Percentiles rank a stretch among this genome's conserved stretches.
These are phyloP conservation scores for Coecobrya sp. DNA, from an alignment of 2,888 invertebrate species.

Conservation along the genomic window DNA sequence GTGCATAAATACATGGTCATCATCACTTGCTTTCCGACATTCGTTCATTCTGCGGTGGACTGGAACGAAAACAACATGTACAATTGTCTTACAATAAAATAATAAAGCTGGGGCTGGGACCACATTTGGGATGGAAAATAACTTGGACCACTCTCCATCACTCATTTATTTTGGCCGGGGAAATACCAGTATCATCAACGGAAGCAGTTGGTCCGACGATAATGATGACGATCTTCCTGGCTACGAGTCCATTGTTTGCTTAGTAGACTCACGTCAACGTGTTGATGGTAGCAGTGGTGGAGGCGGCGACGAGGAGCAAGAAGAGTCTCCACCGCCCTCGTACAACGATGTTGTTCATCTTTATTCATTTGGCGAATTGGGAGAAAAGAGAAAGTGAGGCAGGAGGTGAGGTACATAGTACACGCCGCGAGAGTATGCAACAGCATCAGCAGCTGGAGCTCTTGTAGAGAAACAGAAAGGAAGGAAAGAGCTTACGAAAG, in stretches of 20 bases:
- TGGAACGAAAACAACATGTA: slow-evolving; percentile 36
- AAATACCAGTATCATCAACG: slow-evolving; percentile 55
- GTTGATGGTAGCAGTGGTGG: slow-evolving; percentile 41
- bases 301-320: slow-evolving; percentile 7
- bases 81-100: not conserved
- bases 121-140: slow-evolving; percentile 58
- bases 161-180: slow-evolving; percentile 69
- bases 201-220: slow-evolving; percentile 74
- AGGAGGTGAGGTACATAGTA: slow-evolving; percentile 29
- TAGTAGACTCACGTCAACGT: slow-evolving; percentile 62
- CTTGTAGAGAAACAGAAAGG: slow-evolving; percentile 35
- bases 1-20: slow-evolving; percentile 1
- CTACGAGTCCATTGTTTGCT: slow-evolving; percentile 75
- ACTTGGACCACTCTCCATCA: slow-evolving; percentile 54
- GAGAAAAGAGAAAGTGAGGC: slow-evolving; percentile 68
- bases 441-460: slow-evolving; percentile 74
- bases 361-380: slow-evolving; percentile 69
- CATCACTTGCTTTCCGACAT: not conserved
- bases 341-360: slow-evolving; percentile 77
- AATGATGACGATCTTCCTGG: slow-evolving; percentile 77
- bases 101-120: slow-evolving; percentile 41
- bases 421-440: slow-evolving; percentile 62
- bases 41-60: not conserved
- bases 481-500: slow-evolving; percentile 20
- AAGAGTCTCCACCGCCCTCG: slow-evolving; percentile 80